Conservation (phyloP, 2,888 invertebrate species). For the Dryobota labecula region DNA sequence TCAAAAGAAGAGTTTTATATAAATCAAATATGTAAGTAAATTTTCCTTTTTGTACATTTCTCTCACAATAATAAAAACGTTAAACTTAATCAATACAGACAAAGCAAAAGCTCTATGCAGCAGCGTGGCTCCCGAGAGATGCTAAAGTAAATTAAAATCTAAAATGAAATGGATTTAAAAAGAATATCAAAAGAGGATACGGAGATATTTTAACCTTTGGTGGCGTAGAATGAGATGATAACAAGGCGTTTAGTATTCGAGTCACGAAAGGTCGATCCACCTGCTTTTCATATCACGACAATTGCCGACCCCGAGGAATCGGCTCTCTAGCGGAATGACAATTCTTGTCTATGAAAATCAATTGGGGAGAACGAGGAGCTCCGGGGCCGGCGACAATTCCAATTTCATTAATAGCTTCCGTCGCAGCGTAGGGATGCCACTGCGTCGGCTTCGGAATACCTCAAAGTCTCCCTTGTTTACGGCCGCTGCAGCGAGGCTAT, state of each 20-base stretch:
- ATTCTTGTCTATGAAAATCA: constrained; percentile 88
- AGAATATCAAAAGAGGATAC: constrained; percentile 78
- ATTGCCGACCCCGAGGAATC: constrained; percentile 86
- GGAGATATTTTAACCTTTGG: constrained; percentile 83
- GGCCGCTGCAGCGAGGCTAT: constrained; percentile 52
- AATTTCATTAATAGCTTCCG: constrained; percentile 87
- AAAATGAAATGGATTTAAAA: constrained; percentile 76
- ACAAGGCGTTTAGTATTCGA: constrained; percentile 87
- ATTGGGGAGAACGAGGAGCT: constrained; percentile 83
- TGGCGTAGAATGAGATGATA: constrained; percentile 85
- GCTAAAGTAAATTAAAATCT: constrained; percentile 76
- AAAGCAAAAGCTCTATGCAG: constrained; percentile 53
- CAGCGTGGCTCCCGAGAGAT: constrained; percentile 65
- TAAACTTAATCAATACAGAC: constrained; percentile 57
- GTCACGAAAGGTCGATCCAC: constrained; percentile 86
- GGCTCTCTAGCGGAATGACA: constrained; percentile 85
- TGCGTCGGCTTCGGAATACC: constrained; percentile 64
- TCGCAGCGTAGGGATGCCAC: constrained; percentile 75
- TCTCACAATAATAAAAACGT: constrained; percentile 47
- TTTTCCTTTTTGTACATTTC: constrained; percentile 29
- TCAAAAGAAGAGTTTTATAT: constrained; percentile 10
- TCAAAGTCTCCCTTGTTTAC: constrained; percentile 63
- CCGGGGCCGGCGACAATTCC: constrained; percentile 81
- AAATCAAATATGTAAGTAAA: constrained; percentile 29
- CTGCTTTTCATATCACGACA: constrained; percentile 90